Evolutionary conservation across 2,113 vertebrate species (phyloP), one percentile per base, ranked within the genome.

Genomic region (Pachyramphus minor): DNA sequence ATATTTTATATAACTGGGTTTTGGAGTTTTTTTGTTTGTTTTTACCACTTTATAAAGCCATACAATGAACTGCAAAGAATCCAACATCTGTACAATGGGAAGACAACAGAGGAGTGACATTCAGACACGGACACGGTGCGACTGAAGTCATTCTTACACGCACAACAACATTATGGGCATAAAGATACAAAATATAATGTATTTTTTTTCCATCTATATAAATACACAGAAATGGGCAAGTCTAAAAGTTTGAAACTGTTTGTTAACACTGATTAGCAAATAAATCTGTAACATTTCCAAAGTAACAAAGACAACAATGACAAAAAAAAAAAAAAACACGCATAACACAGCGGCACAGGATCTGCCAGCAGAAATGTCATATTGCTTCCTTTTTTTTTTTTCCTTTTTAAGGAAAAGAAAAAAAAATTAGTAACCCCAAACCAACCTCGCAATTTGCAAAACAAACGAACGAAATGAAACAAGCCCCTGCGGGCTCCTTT

Each of bases 31-130:
- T 76, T 87, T 81, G 30, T 98, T 97, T n/a, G 98, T 98, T 97
- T 98, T 98, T 98, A 98, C 98, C 98, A 98, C 98, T 98, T 97
- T 98, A 98, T 98, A 98, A 99, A 99, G 99, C 98, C 99, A 99
- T 99, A 99, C 99, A 98, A 98, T 98, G 97, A 98, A 98, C 97
- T 45, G 98, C 98, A 97, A 98, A 98, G 98, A 97, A 97, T 97
- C 93, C 82, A 8, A 97, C 97, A 78, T 98, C 98, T 99, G 98
- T 99, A 99, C 99, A 99, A 98, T 76, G 90, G 95, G 77, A 96
- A 95, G 95, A 94, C 89, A 23, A 96, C 60, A 74, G 97, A 79
- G 64, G 96, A 97, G 96, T 97, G 98, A 98, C 98, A 98, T 98
- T 98, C 98, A 98, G 97, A 98, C 97, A 98, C 66, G 0, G 94